Conservation (phyloP, 2,888 invertebrate genomes). For the Aphodius granarius region DNA sequence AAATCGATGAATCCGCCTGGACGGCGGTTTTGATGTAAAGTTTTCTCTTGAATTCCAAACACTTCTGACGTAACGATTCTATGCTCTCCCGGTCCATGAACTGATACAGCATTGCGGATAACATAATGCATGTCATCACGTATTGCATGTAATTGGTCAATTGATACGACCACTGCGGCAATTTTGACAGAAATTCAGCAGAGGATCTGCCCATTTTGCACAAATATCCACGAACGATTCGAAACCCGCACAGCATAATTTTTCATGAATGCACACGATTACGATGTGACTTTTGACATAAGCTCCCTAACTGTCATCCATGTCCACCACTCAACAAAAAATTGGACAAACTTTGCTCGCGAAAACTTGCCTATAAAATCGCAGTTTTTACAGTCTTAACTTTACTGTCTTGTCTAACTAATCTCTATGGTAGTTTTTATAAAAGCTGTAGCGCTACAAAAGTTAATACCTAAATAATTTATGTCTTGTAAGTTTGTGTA, state of each 20-base stretch:
- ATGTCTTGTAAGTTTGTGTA: not conserved
- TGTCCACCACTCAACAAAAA: no score
- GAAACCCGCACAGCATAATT: constrained; percentile 28
- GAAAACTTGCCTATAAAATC: no score
- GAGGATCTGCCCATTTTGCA: constrained; percentile 19
- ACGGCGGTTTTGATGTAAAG: constrained; percentile 2
- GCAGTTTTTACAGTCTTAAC: no score
- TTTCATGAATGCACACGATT: constrained; percentile 8
- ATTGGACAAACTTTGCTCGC: no score
- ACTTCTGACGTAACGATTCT: constrained; percentile 14
- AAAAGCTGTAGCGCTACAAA: no score
- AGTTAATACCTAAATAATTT: no score
- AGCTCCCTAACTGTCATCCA: not conserved
- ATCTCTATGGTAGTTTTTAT: not conserved
- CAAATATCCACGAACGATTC: constrained; percentile 20
- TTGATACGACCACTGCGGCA: constrained; percentile 26
- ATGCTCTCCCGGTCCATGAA: constrained; percentile 12
- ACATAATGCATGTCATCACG: constrained; percentile 20
- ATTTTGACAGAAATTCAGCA: constrained; percentile 15
- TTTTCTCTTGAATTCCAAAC: constrained; percentile 10
- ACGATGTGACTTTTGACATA: not conserved
- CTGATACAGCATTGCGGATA: constrained; percentile 22
- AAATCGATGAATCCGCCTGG: not conserved
- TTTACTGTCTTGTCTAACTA: no score
- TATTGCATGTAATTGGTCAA: constrained; percentile 24